Conservation (phyloP, 1,140 invertebrate genomes). For the Drosophila murphyi region DNA sequence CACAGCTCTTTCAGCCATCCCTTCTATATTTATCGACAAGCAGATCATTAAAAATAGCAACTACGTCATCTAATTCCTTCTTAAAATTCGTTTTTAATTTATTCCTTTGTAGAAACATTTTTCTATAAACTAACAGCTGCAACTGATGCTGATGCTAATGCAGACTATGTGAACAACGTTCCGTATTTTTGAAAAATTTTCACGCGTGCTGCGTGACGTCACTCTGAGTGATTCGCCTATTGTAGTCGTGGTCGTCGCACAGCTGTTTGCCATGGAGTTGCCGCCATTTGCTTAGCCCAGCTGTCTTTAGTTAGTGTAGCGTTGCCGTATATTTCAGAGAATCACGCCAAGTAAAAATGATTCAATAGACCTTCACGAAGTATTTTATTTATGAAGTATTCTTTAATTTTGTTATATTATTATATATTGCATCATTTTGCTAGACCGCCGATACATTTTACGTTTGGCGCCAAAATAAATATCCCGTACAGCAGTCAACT, state of each 20-base stretch:
- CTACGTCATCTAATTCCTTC: too few relatives aligned
- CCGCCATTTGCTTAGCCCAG: constrained; percentile 29
- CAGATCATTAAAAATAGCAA: too few relatives aligned
- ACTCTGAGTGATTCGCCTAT: neutral
- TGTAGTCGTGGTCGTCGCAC: neutral
- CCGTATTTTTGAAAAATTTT: too few relatives aligned
- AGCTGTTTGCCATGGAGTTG: constrained; percentile 22
- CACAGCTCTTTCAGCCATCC: too few relatives aligned
- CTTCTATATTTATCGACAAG: too few relatives aligned
- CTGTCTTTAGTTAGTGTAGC: constrained; percentile 14
- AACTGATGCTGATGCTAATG: too few relatives aligned
- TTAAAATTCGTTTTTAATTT: too few relatives aligned
- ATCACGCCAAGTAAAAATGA: neutral
- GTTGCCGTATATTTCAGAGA: constrained; percentile 15
- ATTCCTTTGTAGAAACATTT: too few relatives aligned
- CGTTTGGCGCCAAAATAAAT: constrained; percentile 38
- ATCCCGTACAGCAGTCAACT: neutral
- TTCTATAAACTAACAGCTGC: too few relatives aligned
- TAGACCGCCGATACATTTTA: neutral
- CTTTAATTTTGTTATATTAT: neutral
- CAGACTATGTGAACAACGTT: too few relatives aligned
- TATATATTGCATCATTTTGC: neutral
- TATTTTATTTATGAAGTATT: constrained; percentile 3
- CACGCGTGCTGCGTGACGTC: too few relatives aligned
- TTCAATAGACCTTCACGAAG: neutral